Percentiles rank a stretch among this genome's conserved stretches.
These are phyloP conservation scores for Cuniculus paca DNA, from an alignment of 2,797 vertebrate species.

Conservation along the genomic window DNA sequence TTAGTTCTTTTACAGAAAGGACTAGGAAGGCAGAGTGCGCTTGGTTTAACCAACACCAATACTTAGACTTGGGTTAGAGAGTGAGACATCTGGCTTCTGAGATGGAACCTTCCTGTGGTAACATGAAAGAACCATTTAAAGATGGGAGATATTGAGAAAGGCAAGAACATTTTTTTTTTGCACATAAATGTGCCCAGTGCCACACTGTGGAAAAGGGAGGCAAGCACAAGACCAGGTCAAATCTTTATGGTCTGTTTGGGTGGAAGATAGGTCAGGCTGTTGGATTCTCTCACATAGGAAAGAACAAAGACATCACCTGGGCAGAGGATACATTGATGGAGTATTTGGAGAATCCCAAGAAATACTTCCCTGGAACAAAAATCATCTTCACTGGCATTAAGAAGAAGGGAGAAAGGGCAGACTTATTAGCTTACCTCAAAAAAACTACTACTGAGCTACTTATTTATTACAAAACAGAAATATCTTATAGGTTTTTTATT, in stretches of 20 bases:
- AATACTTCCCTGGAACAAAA: background rate
- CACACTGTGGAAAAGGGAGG: background rate
- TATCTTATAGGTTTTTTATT: background rate
- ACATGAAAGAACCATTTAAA: background rate
- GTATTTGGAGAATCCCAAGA: background rate
- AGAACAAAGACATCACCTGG: background rate
- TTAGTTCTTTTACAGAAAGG: slow-evolving; percentile 12
- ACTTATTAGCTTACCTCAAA: background rate
- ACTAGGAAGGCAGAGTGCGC: background rate
- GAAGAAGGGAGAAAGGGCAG: background rate
- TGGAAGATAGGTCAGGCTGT: background rate
- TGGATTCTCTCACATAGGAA: background rate
- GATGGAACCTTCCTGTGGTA: background rate
- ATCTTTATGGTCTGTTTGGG: background rate
- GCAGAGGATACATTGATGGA: background rate
- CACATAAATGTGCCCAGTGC: background rate
- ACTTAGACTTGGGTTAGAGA: background rate
- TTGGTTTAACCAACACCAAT: background rate
- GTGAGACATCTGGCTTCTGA: background rate
- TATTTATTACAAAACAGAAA: background rate
- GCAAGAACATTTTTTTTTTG: background rate
- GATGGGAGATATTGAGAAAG: background rate
- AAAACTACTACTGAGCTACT: background rate
- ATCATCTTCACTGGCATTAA: background rate
- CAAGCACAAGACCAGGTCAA: background rate